phyloP scores from a whole-genome alignment of 2,888 invertebrate genomes.

The Erebia epiphron region DNA sequence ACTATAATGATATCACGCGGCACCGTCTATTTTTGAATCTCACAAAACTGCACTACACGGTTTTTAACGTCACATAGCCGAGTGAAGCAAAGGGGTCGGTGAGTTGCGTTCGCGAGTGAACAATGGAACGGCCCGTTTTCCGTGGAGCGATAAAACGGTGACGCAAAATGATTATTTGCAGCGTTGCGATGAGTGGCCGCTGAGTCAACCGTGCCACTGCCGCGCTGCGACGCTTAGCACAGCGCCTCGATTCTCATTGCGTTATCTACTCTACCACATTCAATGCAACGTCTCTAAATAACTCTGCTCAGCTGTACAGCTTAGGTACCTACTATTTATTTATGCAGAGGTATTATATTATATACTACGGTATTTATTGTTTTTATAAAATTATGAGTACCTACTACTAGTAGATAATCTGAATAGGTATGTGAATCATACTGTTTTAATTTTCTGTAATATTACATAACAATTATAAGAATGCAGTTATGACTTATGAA shows the following conservation, averaged over 20 bases:
- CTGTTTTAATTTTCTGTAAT: not conserved
- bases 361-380: not conserved
- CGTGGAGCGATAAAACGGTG: slow-evolving; percentile 75
- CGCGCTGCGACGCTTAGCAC: slow-evolving; percentile 36
- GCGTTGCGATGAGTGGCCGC: slow-evolving; percentile 78
- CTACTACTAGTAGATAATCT: not conserved
- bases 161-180: slow-evolving; percentile 82
- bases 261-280: slow-evolving; percentile 29
- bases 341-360: not conserved
- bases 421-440: not conserved
- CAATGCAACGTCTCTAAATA: slow-evolving; percentile 37
- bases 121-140: slow-evolving; percentile 71
- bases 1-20: slow-evolving; percentile 54
- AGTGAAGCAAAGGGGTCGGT: slow-evolving; percentile 47
- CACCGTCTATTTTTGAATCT: slow-evolving; percentile 64
- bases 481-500: not conserved
- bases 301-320: slow-evolving; percentile 14
- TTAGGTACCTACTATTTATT: not conserved
- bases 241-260: slow-evolving; percentile 38
- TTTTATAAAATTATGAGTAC: not conserved
- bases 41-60: slow-evolving; percentile 19
- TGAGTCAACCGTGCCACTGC: slow-evolving; percentile 68
- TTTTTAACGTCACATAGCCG: slow-evolving; percentile 41
- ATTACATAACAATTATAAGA: slow-evolving; percentile 1
- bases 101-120: slow-evolving; percentile 54